Base-by-base conservation (phyloP, 2,888 invertebrate genomes). In the Portevinia maculata region DNA sequence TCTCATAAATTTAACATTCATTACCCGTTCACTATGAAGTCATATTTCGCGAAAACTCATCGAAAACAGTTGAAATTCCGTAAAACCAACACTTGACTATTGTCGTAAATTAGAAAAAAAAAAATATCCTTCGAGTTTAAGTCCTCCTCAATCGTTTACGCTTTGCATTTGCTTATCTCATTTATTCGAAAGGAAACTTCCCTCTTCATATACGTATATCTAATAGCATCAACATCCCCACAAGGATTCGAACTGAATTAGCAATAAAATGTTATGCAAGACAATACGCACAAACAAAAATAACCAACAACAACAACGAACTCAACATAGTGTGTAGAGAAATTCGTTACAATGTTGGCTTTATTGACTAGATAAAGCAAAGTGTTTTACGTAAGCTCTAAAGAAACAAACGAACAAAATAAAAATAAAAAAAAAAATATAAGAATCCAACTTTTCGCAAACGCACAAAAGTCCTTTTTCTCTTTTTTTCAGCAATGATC, bases 301-400 rank as follows among this genome's bases (percentile, higher is more conserved):
- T 48, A 39, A 44, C 41, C 19, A 60, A 28, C 13, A 32, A 55
- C 7, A 19, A 50, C 19, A 39, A 64, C 52, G n/a, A n/a, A n/a
- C n/a, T n/a, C n/a, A n/a, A 13, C 46, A 65, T 69, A 57, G 57
- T 50, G 39, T 52, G 59, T 19, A 28, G 41, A 46, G 34, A 75
- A 75, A 75, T 81, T 76, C 70, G 65, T 76, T 70, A 52, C 41
- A 17, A 65, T 81, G 24, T 24, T 24, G 64, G 15, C 28, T 81
- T 81, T 81, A 81, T 81, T 81, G 46, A 70, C 19, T 39, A 70
- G 65, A 76, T 76, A 81, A 59, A 71, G 70, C 70, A 75, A 81
- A 81, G 81, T 76, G 76, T 53, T 75, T 76, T 81, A 81, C 70
- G 76, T 76, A 76, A 81, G 76, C 65, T 59, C 75, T 81, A 60